Base-by-base conservation (phyloP, 2,113 vertebrate genomes). In the Semnopithecus entellus region DNA sequence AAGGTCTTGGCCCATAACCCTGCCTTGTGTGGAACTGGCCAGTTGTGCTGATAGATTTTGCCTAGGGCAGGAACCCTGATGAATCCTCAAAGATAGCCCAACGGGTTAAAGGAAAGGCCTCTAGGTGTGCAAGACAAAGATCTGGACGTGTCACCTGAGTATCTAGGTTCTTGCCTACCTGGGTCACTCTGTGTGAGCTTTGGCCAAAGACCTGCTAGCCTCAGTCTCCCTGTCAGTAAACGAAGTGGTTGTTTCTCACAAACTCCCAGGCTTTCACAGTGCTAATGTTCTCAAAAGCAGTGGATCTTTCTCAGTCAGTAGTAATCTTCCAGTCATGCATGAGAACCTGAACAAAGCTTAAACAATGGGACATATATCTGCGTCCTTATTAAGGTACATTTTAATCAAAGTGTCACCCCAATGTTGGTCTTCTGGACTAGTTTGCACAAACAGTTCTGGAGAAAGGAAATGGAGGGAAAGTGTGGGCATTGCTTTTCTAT, bases 361-460 rank as follows among this genome's bases (percentile, higher is more conserved):
- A 23, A 18, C 59, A 8, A 0, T 2, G 11, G 38, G n/a, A 12
- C 13, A 18, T 3, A 9, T 27, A 13, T 18, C 32, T 8, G n/a
- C 18, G 18, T 52, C 23, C 4, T 27, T 17, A 7, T 5, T 4
- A 17, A 27, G 1, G 25, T 70, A 8, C 16, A 3, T 22, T 40
- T 45, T 16, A 30, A 50, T 40, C n/a, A 45, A 52, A 66, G 27
- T 4, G 3, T 59, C 40, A 30, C 66, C 80, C 2, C 61, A 61
- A 0, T 0, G 2, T 3, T 3, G 0, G 70, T 55, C 48, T n/a
- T 72, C 83, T 16, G 20, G 13, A 17, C 20, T 76, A 22, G 1
- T 23, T 27, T 23, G 1, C 10, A 40, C 20, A 16, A 13, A 30
- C 3, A 6, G 11, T 50, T 25, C 17, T 9, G 2, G 3, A 25